Percentiles rank a stretch among this genome's conserved stretches.
Evolutionary conservation across 2,888 invertebrate genomes (phyloP).

Genomic region (Onthophagus sagittarius): DNA sequence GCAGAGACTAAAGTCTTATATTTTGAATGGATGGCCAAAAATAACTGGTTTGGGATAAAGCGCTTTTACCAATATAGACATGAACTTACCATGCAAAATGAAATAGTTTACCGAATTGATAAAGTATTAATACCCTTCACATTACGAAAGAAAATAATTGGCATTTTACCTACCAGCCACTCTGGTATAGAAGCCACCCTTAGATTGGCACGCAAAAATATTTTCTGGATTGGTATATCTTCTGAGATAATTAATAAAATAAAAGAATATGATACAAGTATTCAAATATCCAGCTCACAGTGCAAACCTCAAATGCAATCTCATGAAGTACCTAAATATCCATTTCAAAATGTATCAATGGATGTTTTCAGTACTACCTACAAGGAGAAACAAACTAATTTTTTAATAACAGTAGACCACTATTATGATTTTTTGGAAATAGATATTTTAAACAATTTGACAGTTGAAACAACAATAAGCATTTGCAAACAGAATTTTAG

Average conservation of each 20-base stretch:
- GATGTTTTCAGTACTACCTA: no score
- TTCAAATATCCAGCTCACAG: neutral
- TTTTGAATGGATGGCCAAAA: neutral
- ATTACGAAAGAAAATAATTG: neutral
- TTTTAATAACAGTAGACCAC: neutral
- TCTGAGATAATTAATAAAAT: no score
- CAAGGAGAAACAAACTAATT: neutral
- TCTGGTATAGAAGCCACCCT: neutral
- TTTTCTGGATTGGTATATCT: no score
- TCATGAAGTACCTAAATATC: no score
- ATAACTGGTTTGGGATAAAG: neutral
- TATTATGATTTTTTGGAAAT: neutral
- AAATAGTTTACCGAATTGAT: neutral
- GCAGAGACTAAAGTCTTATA: no score
- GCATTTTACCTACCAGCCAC: neutral
- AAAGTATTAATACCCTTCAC: neutral
- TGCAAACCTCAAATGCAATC: no score
- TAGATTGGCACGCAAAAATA: neutral
- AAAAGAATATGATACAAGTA: no score
- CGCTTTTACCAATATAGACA: neutral
- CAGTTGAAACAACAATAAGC: no score
- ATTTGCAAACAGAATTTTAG: neutral
- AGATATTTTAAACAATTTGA: neutral
- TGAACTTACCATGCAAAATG: neutral
- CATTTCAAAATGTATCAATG: no score